Evolutionary conservation across 2,888 invertebrate species (phyloP).

Genomic region (Nomada ferruginata): DNA sequence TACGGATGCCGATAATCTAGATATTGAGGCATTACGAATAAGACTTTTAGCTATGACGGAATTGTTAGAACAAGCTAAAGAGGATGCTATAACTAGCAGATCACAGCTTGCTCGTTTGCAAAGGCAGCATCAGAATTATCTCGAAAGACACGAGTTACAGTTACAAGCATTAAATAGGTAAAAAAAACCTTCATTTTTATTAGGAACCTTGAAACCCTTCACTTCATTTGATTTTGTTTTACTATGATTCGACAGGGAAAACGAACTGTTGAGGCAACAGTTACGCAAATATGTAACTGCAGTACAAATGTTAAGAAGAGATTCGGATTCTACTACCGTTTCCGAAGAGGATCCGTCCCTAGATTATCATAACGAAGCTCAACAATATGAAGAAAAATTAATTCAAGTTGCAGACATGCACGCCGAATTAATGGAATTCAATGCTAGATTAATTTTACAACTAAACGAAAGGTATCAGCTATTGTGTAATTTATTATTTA

Average conservation of each 20-base stretch:
- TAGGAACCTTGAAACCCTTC: too few relatives aligned
- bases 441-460: constrained; percentile 91
- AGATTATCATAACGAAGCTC: constrained; percentile 89
- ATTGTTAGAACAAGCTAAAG: constrained; percentile 80
- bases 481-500: not conserved
- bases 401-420: constrained; percentile 98
- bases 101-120: constrained; percentile 80
- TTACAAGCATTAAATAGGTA: constrained; percentile 88
- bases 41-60: constrained; percentile 78
- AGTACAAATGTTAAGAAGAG: constrained; percentile 91
- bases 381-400: constrained; percentile 93
- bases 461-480: constrained; percentile 85
- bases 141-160: constrained; percentile 83
- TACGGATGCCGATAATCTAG: constrained; percentile 71
- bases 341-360: constrained; percentile 80
- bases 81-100: constrained; percentile 80
- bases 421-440: constrained; percentile 96
- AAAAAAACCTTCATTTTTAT: constrained; percentile 2
- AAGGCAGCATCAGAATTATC: constrained; percentile 82
- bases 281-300: constrained; percentile 94
- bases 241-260: constrained; percentile 87
- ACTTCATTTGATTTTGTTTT: not conserved
- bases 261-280: constrained; percentile 93
- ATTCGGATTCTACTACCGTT: constrained; percentile 82
- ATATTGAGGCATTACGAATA: constrained; percentile 75